phyloP scores from a whole-genome alignment of 2,888 invertebrate genomes.

The Leucania comma region DNA sequence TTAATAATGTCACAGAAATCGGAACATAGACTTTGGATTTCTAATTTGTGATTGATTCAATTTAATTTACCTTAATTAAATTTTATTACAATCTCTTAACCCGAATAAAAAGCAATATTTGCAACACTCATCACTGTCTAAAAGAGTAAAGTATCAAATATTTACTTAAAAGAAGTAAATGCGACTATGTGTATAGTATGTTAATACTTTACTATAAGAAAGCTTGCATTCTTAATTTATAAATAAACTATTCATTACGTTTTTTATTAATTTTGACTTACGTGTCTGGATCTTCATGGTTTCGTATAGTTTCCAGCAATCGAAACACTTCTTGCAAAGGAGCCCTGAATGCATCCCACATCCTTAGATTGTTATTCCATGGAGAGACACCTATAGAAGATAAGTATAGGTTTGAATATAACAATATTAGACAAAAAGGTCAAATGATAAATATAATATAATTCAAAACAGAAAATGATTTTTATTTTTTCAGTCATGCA shows the following conservation, averaged over 20 bases:
- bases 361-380: constrained; percentile 95
- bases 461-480: neutral
- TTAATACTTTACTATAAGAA: neutral
- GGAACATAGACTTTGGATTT: neutral
- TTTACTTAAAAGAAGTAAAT: neutral
- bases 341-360: constrained; percentile 97
- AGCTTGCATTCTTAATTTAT: neutral
- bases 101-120: neutral
- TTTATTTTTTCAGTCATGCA: neutral
- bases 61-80: neutral
- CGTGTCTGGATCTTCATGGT: constrained; percentile 94
- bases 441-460: neutral
- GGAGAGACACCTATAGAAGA: constrained; percentile 94
- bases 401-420: neutral
- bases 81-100: neutral
- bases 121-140: too few species aligned
- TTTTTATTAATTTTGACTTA: constrained; percentile 77
- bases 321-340: constrained; percentile 97
- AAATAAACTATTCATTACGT: neutral
- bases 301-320: constrained; percentile 95
- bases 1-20: neutral
- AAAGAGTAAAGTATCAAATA: too few species aligned
- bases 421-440: neutral
- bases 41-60: neutral
- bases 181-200: neutral